phyloP scores from a whole-genome alignment of 1,140 invertebrate species.

The Temnothorax nylanderi region DNA sequence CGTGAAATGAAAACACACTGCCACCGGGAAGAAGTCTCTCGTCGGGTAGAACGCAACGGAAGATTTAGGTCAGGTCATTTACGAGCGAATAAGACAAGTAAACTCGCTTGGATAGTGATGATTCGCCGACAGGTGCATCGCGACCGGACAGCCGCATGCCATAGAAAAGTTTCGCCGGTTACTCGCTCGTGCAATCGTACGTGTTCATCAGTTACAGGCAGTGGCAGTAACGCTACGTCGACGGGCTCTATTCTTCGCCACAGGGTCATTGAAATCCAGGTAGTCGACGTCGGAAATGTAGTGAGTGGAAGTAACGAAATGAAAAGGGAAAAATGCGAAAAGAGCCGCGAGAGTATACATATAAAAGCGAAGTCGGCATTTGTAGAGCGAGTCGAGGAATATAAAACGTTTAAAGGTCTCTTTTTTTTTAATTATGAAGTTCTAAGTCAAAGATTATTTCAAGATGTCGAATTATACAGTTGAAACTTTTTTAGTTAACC shows the following conservation, averaged over 20 bases:
- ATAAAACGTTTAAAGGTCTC: background rate
- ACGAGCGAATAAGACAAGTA: background rate
- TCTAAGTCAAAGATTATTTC: background rate
- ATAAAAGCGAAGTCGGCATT: too few species aligned
- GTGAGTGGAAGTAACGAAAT: background rate
- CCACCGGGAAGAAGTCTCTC: background rate
- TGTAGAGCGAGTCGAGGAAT: background rate
- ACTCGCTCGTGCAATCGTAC: background rate
- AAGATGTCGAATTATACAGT: too few species aligned
- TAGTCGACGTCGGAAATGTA: background rate
- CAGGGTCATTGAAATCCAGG: constrained; percentile 44
- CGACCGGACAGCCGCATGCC: background rate
- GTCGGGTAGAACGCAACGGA: background rate
- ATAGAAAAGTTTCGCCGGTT: constrained; percentile 22
- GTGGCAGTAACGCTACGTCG: background rate
- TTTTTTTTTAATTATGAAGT: background rate
- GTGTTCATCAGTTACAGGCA: constrained; percentile 3
- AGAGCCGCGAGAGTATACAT: background rate
- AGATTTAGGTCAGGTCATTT: constrained; percentile 43
- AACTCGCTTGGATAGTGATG: background rate
- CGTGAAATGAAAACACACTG: constrained; percentile 32
- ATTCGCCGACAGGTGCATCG: constrained; percentile 13
- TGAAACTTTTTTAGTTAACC: too few species aligned
- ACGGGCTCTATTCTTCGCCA: constrained; percentile 12
- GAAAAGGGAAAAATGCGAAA: background rate